A percentile compares a stretch with the other conserved stretches of the same genome.
Conservation (phyloP, 2,113 vertebrate species). For the Pedetes capensis region DNA sequence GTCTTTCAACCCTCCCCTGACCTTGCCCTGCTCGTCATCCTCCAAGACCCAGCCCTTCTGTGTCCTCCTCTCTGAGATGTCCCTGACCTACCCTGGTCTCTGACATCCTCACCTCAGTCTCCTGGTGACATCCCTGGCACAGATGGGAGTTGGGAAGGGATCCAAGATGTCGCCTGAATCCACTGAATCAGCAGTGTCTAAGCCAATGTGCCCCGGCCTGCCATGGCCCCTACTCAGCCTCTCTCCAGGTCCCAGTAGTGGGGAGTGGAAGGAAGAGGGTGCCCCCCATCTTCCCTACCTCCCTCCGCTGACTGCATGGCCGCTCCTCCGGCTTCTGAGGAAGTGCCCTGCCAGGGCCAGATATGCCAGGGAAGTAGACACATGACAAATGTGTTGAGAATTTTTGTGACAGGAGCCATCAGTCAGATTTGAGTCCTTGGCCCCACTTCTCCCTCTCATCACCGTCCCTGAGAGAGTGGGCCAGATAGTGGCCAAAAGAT, state of each 20-base stretch:
- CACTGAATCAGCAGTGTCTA: background rate
- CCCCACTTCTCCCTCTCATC: background rate
- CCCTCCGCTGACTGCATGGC: background rate
- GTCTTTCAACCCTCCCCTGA: background rate
- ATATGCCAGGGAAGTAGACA: background rate
- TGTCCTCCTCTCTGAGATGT: background rate
- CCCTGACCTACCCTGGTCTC: background rate
- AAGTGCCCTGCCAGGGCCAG: background rate
- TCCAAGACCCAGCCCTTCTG: background rate
- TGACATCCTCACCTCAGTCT: background rate
- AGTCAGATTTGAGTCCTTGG: background rate
- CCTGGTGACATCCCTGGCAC: background rate
- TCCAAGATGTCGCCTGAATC: background rate
- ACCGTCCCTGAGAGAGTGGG: background rate
- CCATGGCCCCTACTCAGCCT: background rate
- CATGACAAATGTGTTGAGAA: background rate
- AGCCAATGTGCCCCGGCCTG: background rate
- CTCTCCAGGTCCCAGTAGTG: background rate
- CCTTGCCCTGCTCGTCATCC: background rate
- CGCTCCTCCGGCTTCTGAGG: background rate
- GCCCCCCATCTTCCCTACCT: background rate
- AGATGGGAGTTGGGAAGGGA: background rate
- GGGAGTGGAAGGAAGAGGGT: background rate
- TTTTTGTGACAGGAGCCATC: conserved; percentile 47
- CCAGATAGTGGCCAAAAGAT: background rate